These are phyloP conservation scores for Heterotis niloticus DNA, from an alignment of 2,113 vertebrate genomes.

Conservation along the genomic window DNA sequence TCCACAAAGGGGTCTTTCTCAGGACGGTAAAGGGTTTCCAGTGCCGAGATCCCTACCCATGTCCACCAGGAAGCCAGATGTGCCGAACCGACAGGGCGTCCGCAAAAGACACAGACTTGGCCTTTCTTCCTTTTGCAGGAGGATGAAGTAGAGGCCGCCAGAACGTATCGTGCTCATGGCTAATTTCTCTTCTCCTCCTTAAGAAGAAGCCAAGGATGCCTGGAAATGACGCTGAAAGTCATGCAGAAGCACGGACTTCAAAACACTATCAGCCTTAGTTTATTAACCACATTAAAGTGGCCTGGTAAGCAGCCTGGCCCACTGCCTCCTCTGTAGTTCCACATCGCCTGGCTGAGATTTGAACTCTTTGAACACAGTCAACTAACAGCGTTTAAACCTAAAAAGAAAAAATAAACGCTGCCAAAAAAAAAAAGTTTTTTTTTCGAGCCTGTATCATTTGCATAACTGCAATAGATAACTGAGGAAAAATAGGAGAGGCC, in stretches of 20 bases:
- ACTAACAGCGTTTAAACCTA: too few species aligned
- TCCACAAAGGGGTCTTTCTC: not conserved
- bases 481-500: too few species aligned
- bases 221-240: slow-evolving; percentile 52
- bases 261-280: not conserved
- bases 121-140: slow-evolving; percentile 38
- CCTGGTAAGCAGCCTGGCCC: too few species aligned
- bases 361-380: too few species aligned
- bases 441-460: too few species aligned
- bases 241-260: slow-evolving; percentile 27
- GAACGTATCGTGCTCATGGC: slow-evolving; percentile 46
- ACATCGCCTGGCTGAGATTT: too few species aligned
- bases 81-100: not conserved
- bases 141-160: slow-evolving; percentile 36
- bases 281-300: too few species aligned
- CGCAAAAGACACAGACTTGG: too few species aligned
- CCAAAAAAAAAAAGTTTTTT: too few species aligned
- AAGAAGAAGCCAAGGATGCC: slow-evolving; percentile 50
- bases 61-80: not conserved
- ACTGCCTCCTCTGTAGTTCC: too few species aligned
- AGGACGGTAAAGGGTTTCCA: not conserved
- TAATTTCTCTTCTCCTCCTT: slow-evolving; percentile 40
- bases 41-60: not conserved
- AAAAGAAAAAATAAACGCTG: too few species aligned
- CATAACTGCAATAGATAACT: too few species aligned